Conservation (phyloP, 2,888 invertebrate genomes). For the Axea sp. region DNA sequence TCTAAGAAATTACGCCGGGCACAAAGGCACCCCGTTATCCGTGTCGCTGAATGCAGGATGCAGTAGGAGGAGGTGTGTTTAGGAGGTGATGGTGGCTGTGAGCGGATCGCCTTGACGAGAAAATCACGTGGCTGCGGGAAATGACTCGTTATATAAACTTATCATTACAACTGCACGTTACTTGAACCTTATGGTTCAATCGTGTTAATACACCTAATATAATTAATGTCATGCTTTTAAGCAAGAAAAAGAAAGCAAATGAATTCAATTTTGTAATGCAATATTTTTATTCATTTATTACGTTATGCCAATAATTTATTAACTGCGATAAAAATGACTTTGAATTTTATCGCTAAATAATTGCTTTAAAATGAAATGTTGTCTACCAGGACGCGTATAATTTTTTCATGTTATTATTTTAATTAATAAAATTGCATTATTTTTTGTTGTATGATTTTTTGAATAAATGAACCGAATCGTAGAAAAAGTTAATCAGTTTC, state of each 20-base stretch:
- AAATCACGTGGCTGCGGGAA: slow-evolving; percentile 78
- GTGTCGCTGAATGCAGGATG: slow-evolving; percentile 58
- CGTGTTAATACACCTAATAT: slow-evolving; percentile 21
- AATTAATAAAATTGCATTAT: slow-evolving; percentile 8
- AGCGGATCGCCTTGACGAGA: slow-evolving; percentile 78
- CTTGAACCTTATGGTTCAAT: slow-evolving; percentile 65
- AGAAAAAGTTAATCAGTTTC: neutral
- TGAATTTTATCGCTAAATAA: slow-evolving; percentile 1
- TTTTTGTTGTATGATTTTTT: slow-evolving; percentile 1
- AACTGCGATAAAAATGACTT: too few relatives aligned
- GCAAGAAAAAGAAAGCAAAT: neutral
- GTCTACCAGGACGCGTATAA: neutral
- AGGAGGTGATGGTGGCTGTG: slow-evolving; percentile 68
- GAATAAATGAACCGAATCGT: neutral
- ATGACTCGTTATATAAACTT: slow-evolving; percentile 79
- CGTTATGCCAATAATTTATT: too few relatives aligned
- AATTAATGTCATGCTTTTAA: slow-evolving; percentile 18
- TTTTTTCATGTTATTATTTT: slow-evolving; percentile 12
- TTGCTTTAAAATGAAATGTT: slow-evolving; percentile 18
- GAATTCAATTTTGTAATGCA: too few relatives aligned
- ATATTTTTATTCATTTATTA: too few relatives aligned
- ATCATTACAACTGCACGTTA: slow-evolving; percentile 72
- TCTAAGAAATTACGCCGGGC: slow-evolving; percentile 54
- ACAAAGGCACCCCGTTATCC: slow-evolving; percentile 62
- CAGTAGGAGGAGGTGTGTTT: slow-evolving; percentile 57